Percentiles rank a stretch among this genome's conserved stretches.
Conservation (phyloP, 92 coral and sea anemone genomes). For the Epizoanthus illoricatus region DNA sequence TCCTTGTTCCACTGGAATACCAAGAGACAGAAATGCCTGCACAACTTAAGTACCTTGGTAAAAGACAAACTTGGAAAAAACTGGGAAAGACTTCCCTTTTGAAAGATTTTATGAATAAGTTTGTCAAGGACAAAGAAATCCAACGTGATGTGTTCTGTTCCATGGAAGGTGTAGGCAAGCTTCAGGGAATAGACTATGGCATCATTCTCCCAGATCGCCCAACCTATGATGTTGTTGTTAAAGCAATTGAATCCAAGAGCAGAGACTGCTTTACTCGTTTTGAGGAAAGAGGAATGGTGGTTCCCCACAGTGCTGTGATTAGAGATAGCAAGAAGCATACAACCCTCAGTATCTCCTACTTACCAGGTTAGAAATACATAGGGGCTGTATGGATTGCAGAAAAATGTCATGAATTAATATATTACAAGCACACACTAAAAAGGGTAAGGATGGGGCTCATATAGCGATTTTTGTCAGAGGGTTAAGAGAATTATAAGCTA, state of each 20-base stretch:
- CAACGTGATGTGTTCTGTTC: conserved; percentile 36
- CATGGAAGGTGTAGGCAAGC: conserved; percentile 13
- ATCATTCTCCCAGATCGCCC: conserved; percentile 35
- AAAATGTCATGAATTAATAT: too few species aligned
- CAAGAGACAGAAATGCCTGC: conserved; percentile 39
- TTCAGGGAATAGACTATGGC: conserved; percentile 45
- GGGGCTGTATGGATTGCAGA: too few species aligned
- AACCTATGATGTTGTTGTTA: conserved; percentile 19
- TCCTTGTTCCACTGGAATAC: conserved; percentile 38
- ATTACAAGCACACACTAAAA: too few species aligned
- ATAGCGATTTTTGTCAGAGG: too few species aligned
- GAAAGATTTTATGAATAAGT: conserved; percentile 23
- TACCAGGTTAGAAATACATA: conserved; percentile 38
- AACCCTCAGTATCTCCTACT: conserved; percentile 41
- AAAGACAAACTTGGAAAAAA: conserved; percentile 22
- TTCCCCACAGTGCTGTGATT: conserved; percentile 33
- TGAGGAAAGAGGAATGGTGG: not conserved
- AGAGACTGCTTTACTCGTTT: conserved; percentile 4
- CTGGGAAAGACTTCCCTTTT: conserved; percentile 22
- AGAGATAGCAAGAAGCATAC: not conserved
- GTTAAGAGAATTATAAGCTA: too few species aligned
- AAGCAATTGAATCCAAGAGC: not conserved
- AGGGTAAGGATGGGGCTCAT: too few species aligned
- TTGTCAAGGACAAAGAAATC: conserved; percentile 29
- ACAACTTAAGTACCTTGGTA: conserved; percentile 27